phyloP scores from a whole-genome alignment of 2,888 invertebrate species.

The Stramonita haemastoma region DNA sequence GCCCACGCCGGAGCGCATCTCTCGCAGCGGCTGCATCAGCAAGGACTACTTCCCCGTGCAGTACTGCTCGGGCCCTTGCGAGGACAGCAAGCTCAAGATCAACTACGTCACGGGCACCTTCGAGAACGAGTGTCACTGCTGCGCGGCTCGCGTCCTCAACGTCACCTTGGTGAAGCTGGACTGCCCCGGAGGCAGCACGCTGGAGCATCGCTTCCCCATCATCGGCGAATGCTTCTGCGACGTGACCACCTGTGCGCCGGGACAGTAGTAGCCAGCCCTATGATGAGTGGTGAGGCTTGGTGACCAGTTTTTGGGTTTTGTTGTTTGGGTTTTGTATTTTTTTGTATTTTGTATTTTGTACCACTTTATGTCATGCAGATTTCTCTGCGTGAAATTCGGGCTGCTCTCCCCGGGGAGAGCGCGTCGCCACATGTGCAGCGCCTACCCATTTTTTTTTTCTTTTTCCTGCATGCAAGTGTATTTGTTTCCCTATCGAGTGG shows the following conservation, averaged over 20 bases:
- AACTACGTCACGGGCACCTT: neutral
- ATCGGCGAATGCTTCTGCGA: neutral
- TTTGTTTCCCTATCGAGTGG: no score
- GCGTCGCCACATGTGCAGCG: no score
- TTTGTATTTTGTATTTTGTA: no score
- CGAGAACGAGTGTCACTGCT: neutral
- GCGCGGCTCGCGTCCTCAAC: neutral
- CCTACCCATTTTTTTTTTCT: no score
- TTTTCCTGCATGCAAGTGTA: no score
- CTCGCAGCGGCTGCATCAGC: neutral
- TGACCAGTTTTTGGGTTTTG: neutral
- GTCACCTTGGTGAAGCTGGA: neutral
- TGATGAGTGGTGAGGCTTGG: neutral
- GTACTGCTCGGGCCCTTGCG: constrained; percentile 8
- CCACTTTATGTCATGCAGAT: no score
- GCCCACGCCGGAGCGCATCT: neutral
- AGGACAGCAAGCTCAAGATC: neutral
- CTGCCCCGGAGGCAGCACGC: neutral
- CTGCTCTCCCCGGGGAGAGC: no score
- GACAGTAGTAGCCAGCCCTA: neutral
- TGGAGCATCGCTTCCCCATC: neutral
- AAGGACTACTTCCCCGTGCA: neutral
- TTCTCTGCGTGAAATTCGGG: no score
- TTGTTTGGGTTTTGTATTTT: neutral
- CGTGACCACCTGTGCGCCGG: neutral